Evolutionary conservation across 2,797 vertebrate genomes (phyloP), one percentile per base, ranked within the genome.

Genomic region (Enteromius afrohamiltoni): DNA sequence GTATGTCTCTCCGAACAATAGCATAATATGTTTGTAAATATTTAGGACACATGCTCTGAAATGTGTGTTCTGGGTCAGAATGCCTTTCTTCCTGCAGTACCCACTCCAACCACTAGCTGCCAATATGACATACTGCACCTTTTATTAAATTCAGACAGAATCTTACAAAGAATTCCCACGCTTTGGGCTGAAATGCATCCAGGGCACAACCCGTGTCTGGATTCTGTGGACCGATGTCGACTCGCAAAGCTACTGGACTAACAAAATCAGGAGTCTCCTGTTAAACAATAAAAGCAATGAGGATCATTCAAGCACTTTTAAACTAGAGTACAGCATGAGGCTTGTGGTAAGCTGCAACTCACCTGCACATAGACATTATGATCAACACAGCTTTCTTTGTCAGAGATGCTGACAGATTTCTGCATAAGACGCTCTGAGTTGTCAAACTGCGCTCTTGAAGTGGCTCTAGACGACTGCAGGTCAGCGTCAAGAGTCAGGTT

Each of bases 401-500:
- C 71, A 17, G 0, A 75, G 23, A 96, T 83, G 2, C 85, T 26
- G 86, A 93, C 68, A 29, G 89, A 87, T 79, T 86, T 93, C 88
- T 95, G 93, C 23, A 95, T 69, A 65, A 77, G 85, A 31, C 95
- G 92, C 74, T 96, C 96, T 26, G 91, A 92, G 68, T 91, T 96
- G 89, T 92, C 91, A 88, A 97, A 97, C 77, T 95, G 84, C 2
- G 95, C 96, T 87, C 96, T 93, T 42, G 96, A 95, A 79, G 89
- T 94, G 75, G 94, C 91, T 86, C 94, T 91, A 17, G 91, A 95
- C 6, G 94, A 95, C 74, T 93, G 90, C 8, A 94, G 92, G 82
- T 96, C 94, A 26, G 94, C 94, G 89, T 96, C 96, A 82, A 96
- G 49, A 1, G 94, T 96, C 80, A 94, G 82, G 37, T 94, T 96